Evolutionary conservation across 2,888 invertebrate genomes (phyloP).

Genomic region (Drosophila hamatofila): DNA sequence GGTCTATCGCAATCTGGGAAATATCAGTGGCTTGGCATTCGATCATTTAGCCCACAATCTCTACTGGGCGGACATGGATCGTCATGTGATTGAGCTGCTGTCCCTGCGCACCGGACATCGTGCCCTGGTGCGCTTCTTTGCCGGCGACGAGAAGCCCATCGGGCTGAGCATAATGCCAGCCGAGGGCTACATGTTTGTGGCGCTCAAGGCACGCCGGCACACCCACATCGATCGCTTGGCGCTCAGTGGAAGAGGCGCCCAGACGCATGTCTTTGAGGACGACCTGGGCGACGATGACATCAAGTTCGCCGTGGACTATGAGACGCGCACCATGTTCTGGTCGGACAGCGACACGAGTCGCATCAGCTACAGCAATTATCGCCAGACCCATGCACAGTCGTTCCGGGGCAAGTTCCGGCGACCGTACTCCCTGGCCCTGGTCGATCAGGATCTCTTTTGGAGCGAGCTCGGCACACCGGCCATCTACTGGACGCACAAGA

Average conservation of each 20-base stretch:
- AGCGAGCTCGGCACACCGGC: slow-evolving; percentile 87
- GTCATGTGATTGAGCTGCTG: slow-evolving; percentile 88
- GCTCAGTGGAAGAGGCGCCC: slow-evolving; percentile 88
- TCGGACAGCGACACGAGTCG: slow-evolving; percentile 88
- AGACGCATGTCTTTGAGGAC: slow-evolving; percentile 83
- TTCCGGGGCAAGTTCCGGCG: slow-evolving; percentile 85
- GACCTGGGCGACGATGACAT: slow-evolving; percentile 83
- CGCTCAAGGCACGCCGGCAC: slow-evolving; percentile 85
- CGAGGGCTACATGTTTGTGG: slow-evolving; percentile 88
- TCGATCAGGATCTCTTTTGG: slow-evolving; percentile 90
- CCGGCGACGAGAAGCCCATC: slow-evolving; percentile 88
- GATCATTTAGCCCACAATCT: slow-evolving; percentile 90
- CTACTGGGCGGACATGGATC: slow-evolving; percentile 90
- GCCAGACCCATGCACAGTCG: slow-evolving; percentile 86
- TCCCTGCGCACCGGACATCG: slow-evolving; percentile 88
- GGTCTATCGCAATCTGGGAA: slow-evolving; percentile 85
- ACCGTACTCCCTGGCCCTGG: slow-evolving; percentile 87
- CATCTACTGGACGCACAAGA: slow-evolving; percentile 88
- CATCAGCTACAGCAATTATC: slow-evolving; percentile 88
- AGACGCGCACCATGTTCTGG: slow-evolving; percentile 88
- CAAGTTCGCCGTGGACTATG: slow-evolving; percentile 85
- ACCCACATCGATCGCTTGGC: slow-evolving; percentile 89
- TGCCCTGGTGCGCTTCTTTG: slow-evolving; percentile 87
- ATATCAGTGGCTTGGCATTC: slow-evolving; percentile 87
- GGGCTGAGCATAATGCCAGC: slow-evolving; percentile 88